Evolutionary conservation across 2,888 invertebrate genomes (phyloP).

Genomic region (Andrena flavipes): DNA sequence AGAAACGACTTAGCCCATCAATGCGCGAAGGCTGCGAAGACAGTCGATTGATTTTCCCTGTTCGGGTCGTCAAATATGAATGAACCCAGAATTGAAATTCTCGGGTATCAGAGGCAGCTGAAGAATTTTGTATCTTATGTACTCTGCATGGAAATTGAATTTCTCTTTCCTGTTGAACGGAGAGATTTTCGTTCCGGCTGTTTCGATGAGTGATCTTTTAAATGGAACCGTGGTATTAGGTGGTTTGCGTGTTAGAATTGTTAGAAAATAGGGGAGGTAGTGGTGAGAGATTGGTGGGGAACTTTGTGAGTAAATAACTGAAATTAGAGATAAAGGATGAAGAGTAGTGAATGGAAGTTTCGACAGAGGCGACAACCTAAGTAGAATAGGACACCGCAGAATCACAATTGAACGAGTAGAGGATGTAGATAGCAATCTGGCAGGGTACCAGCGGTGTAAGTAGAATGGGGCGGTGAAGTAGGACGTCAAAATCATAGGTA

Average conservation of each 20-base stretch:
- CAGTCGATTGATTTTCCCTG: constrained; percentile 13
- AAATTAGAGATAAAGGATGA: neutral
- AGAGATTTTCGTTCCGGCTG: neutral
- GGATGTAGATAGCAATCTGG: neutral
- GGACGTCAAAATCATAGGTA: no score
- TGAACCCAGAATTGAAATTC: neutral
- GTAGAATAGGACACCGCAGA: neutral
- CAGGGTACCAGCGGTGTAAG: no score
- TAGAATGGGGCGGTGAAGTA: no score
- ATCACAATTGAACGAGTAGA: neutral
- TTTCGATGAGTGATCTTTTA: no score
- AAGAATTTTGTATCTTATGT: neutral
- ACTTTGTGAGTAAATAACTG: no score
- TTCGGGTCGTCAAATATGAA: constrained; percentile 41
- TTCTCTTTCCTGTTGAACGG: neutral
- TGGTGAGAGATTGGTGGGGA: no score
- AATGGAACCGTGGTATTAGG: no score
- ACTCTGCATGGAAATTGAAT: neutral
- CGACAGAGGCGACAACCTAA: neutral
- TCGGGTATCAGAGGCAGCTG: neutral
- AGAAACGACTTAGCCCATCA: constrained; percentile 35
- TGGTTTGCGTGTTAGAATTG: no score
- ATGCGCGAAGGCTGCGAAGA: constrained; percentile 17
- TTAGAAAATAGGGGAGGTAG: no score
- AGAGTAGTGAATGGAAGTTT: neutral